phyloP scores from a whole-genome alignment of 2,888 invertebrate genomes.

The Pedicia rivosa region DNA sequence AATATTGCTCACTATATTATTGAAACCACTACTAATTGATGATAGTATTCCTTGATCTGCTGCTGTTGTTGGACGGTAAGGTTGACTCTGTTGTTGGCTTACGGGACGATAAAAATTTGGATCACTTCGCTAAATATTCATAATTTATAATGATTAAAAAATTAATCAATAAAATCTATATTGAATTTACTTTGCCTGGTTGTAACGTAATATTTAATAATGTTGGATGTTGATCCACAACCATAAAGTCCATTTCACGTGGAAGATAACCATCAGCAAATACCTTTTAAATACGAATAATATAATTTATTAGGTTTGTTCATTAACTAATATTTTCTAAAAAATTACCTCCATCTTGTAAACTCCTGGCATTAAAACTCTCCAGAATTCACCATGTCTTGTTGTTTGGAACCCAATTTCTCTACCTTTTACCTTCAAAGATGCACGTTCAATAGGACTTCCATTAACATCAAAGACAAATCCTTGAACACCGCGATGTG shows the following conservation, averaged over 20 bases:
- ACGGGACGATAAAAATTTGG: constrained; percentile 49
- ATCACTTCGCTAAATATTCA: constrained; percentile 43
- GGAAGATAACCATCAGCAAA: constrained; percentile 73
- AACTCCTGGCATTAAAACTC: constrained; percentile 71
- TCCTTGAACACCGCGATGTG: constrained; percentile 78
- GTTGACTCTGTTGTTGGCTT: constrained; percentile 33
- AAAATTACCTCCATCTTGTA: constrained; percentile 78
- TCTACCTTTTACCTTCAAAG: constrained; percentile 61
- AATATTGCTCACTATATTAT: constrained; percentile 59
- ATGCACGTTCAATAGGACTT: constrained; percentile 62
- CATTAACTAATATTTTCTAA: constrained; percentile 23
- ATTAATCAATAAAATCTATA: background rate
- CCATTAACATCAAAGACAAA: constrained; percentile 66
- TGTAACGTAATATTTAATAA: constrained; percentile 67
- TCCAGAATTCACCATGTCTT: constrained; percentile 90
- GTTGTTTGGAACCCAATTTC: constrained; percentile 76
- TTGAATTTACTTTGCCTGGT: constrained; percentile 49
- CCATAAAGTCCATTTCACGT: constrained; percentile 70
- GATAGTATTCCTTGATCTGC: constrained; percentile 48
- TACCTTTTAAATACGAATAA: constrained; percentile 36
- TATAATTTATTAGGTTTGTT: constrained; percentile 1
- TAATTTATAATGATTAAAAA: background rate
- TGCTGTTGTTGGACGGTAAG: constrained; percentile 32
- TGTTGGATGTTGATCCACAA: constrained; percentile 73
- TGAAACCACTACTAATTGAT: constrained; percentile 60